These are phyloP conservation scores for Chelonia mydas DNA, from an alignment of 2,797 vertebrate genomes.

Conservation along the genomic window DNA sequence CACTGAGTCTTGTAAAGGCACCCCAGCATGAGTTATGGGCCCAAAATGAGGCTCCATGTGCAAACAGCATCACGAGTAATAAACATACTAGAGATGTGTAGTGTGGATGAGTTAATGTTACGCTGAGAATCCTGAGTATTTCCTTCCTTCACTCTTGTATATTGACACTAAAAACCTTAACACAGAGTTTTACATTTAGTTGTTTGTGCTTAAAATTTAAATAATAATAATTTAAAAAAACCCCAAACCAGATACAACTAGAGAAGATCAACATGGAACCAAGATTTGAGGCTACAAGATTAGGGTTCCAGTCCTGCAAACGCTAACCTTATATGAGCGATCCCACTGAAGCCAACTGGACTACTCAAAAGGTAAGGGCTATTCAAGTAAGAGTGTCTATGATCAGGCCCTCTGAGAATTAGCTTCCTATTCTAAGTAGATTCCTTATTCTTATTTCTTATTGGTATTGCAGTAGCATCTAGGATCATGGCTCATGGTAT, in stretches of 20 bases:
- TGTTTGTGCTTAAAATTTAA: neutral
- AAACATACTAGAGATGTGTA: neutral
- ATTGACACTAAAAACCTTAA: neutral
- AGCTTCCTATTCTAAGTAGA: slow-evolving; percentile 27
- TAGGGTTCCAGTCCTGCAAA: neutral
- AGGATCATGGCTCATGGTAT: neutral
- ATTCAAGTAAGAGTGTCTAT: neutral
- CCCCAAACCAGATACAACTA: neutral
- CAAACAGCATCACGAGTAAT: neutral
- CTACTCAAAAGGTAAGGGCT: neutral
- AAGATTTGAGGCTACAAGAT: neutral
- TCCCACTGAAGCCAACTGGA: neutral
- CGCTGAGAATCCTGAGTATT: neutral
- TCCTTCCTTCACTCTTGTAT: neutral
- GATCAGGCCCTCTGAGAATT: neutral
- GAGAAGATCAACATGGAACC: neutral
- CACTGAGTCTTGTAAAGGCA: neutral
- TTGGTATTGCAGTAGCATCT: neutral
- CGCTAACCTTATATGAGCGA: neutral
- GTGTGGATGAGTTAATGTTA: neutral
- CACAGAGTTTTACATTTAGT: neutral
- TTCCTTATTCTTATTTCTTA: slow-evolving; percentile 24
- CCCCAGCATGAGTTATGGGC: neutral
- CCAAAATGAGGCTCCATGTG: neutral
- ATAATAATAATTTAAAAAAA: neutral